phyloP scores from a whole-genome alignment of 2,888 invertebrate species.

The Brenthis daphne region DNA sequence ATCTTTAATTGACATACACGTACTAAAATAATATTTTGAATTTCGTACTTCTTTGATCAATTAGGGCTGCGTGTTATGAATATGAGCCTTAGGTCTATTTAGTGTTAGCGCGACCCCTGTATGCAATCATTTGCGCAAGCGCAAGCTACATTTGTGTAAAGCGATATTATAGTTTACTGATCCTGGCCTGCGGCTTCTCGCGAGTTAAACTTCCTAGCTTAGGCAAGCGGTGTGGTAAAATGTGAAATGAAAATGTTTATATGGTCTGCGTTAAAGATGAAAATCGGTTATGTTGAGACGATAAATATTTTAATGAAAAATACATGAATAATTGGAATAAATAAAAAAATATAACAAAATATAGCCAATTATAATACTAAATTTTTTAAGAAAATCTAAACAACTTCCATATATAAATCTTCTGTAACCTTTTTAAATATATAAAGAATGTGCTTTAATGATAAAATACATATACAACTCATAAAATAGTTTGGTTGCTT shows the following conservation, averaged over 20 bases:
- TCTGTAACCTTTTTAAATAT: no score
- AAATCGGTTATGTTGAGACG: slow-evolving; percentile 2
- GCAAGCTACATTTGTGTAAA: slow-evolving; percentile 21
- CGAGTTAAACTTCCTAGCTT: slow-evolving; percentile 16
- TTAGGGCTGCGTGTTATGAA: background rate
- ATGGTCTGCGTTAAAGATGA: background rate
- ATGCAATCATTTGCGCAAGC: slow-evolving; percentile 30
- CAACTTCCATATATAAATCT: no score
- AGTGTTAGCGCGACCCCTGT: slow-evolving; percentile 27
- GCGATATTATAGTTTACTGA: slow-evolving; percentile 21
- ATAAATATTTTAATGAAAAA: no score
- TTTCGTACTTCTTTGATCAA: background rate
- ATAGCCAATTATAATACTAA: no score
- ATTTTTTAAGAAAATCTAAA: no score
- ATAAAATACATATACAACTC: no score
- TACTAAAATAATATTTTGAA: no score
- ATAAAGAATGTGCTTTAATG: no score
- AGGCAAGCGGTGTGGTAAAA: slow-evolving; percentile 2
- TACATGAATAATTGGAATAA: no score
- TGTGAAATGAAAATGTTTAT: slow-evolving; percentile 8
- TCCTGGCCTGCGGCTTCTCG: slow-evolving; percentile 17
- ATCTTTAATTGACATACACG: no score
- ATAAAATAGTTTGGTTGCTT: no score
- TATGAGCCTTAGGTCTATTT: background rate
- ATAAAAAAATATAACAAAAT: no score